These are phyloP conservation scores for Eilema caniola DNA, from an alignment of 2,888 invertebrate species.

Conservation along the genomic window DNA sequence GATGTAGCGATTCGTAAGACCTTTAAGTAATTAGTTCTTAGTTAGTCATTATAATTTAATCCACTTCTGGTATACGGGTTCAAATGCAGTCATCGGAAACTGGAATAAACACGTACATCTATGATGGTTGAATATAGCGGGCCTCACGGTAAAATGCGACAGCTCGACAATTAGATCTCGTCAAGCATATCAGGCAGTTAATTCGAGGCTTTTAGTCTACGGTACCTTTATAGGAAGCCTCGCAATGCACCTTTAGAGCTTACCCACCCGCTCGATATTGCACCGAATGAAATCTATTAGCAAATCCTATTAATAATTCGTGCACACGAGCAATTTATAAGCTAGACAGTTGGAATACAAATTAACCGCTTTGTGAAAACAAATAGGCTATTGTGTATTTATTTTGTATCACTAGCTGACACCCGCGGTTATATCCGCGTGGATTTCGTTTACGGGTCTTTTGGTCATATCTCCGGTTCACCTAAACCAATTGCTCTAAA, in stretches of 20 bases:
- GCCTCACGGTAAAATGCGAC: slow-evolving; percentile 9
- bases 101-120: neutral
- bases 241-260: slow-evolving; percentile 10
- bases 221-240: slow-evolving; percentile 36
- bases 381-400: too few relatives aligned
- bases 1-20: neutral
- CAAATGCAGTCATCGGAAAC: neutral
- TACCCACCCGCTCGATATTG: neutral
- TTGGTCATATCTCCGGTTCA: too few relatives aligned
- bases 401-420: neutral
- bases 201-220: slow-evolving; percentile 52
- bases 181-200: slow-evolving; percentile 56
- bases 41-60: neutral
- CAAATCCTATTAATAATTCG: neutral
- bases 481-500: too few relatives aligned
- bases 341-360: slow-evolving; percentile 3
- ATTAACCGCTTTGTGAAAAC: neutral
- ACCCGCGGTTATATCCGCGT: too few relatives aligned
- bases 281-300: slow-evolving; percentile 11
- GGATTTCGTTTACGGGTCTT: too few relatives aligned
- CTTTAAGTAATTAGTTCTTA: neutral
- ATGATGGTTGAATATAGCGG: slow-evolving; percentile 39
- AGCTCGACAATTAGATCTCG: slow-evolving; percentile 57
- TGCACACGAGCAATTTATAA: neutral
- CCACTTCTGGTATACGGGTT: neutral